Conservation (phyloP, 2,113 vertebrate genomes). For the Tapirus terrestris region DNA sequence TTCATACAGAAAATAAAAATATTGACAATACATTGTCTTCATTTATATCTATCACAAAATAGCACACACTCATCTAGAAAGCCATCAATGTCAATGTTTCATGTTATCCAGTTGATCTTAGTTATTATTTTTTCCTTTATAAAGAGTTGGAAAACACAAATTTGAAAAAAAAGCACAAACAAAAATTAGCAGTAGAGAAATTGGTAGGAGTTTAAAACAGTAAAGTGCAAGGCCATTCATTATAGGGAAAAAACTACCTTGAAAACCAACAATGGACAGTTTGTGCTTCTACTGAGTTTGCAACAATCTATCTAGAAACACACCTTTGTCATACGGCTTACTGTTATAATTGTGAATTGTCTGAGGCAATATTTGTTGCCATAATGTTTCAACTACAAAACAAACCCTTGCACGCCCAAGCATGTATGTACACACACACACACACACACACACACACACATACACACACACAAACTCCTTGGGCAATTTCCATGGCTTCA, state of each 20-base stretch:
- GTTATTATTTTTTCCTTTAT: background rate
- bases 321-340: background rate
- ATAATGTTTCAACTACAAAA: background rate
- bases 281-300: background rate
- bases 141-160: background rate
- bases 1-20: background rate
- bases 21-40: background rate
- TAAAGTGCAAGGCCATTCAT: background rate
- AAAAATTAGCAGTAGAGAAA: background rate
- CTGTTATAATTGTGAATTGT: background rate
- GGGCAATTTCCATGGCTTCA: background rate
- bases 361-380: background rate
- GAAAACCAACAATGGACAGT: background rate
- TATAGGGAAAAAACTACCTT: background rate
- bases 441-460: too few species aligned
- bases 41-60: background rate
- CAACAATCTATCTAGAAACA: background rate
- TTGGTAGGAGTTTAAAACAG: background rate
- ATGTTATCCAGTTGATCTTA: background rate
- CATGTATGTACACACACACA: background rate
- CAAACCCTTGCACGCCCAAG: background rate
- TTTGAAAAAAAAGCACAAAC: background rate
- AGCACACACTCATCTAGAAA: background rate
- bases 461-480: background rate
- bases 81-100: background rate